Conservation (phyloP, 2,113 vertebrate genomes). For the Toxostoma redivivum region DNA sequence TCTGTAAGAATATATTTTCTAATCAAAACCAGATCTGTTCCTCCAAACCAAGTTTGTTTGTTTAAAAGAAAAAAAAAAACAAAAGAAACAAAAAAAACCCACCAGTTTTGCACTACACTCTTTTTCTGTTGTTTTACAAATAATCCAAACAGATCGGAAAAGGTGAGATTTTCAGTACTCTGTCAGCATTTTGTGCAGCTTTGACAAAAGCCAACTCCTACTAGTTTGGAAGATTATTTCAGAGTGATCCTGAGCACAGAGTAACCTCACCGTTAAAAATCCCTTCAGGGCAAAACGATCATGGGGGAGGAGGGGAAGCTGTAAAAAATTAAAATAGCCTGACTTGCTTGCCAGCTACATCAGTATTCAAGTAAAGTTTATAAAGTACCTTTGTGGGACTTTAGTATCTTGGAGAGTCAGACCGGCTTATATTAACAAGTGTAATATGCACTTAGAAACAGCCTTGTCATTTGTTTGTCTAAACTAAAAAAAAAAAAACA, state of each 20-base stretch:
- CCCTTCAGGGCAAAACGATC: constrained; percentile 1
- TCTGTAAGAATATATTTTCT: background rate
- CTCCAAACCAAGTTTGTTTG: background rate
- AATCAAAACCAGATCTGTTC: background rate
- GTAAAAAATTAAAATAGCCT: background rate
- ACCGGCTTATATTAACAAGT: background rate
- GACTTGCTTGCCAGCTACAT: constrained; percentile 30
- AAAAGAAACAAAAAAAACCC: too few relatives aligned
- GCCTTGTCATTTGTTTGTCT: constrained; percentile 27
- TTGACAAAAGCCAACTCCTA: constrained; percentile 1
- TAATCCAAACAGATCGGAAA: background rate
- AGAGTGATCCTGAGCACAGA: background rate
- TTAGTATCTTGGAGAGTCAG: constrained; percentile 10
- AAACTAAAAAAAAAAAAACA: background rate
- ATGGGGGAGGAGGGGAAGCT: background rate
- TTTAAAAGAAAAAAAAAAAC: background rate
- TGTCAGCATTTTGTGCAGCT: background rate
- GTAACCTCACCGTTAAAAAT: constrained; percentile 29
- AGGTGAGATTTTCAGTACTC: background rate
- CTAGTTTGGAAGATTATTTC: constrained; percentile 6
- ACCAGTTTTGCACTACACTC: background rate
- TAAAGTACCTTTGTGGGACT: constrained; percentile 47
- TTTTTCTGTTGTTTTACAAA: background rate
- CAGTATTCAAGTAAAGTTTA: constrained; percentile 64
- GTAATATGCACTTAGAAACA: constrained; percentile 20